Evolutionary conservation across 2,797 vertebrate genomes (phyloP).

Genomic region (Melanotaenia nigrans): DNA sequence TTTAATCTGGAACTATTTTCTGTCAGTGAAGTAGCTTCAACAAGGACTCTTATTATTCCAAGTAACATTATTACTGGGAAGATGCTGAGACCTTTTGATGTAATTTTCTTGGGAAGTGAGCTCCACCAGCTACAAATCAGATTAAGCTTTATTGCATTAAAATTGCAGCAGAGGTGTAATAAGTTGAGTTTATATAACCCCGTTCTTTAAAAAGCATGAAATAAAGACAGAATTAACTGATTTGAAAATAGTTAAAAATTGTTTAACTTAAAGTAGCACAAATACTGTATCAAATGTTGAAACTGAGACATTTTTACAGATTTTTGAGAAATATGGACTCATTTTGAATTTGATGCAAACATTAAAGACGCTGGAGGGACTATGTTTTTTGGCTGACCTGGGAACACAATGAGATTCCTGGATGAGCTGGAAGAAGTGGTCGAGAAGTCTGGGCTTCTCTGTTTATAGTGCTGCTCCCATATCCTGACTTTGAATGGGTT

Average conservation of each 20-base stretch:
- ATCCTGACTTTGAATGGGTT: background rate
- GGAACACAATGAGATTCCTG: too few species aligned
- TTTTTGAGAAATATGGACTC: too few species aligned
- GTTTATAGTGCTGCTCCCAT: background rate
- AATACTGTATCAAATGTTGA: too few species aligned
- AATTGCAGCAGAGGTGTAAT: background rate
- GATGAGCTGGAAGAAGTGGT: background rate
- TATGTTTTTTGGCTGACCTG: too few species aligned
- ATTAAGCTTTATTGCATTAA: background rate
- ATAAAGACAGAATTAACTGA: too few species aligned
- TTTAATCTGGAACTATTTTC: slow-evolving; percentile 24
- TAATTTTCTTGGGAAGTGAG: background rate
- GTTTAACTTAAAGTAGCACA: too few species aligned
- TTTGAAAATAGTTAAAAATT: too few species aligned
- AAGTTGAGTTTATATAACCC: background rate
- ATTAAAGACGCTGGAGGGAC: too few species aligned
- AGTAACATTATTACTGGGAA: slow-evolving; percentile 12
- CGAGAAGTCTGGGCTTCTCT: background rate
- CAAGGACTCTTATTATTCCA: slow-evolving; percentile 4
- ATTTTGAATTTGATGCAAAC: too few species aligned
- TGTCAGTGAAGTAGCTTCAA: background rate
- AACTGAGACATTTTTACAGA: too few species aligned
- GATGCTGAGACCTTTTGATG: background rate
- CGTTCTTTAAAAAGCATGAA: background rate
- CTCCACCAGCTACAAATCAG: background rate